These are phyloP conservation scores for Euura saliciscinereae DNA, from an alignment of 1,140 invertebrate genomes.

Conservation along the genomic window DNA sequence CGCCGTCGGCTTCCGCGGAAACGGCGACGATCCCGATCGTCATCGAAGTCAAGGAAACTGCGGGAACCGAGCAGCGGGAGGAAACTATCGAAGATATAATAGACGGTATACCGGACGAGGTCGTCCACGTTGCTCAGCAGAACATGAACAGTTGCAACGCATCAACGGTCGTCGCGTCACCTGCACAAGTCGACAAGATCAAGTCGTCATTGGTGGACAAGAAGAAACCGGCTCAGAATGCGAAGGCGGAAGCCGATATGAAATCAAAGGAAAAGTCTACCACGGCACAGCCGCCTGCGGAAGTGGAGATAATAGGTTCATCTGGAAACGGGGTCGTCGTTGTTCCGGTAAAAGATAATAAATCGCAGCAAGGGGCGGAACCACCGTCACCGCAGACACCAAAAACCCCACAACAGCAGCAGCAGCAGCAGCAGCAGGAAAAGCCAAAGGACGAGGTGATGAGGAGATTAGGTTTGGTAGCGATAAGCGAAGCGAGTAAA, in stretches of 20 bases:
- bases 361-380: not conserved
- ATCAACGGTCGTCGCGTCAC: not conserved
- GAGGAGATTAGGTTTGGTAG: conserved; percentile 43
- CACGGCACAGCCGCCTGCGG: not conserved
- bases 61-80: conserved; percentile 14
- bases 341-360: not conserved
- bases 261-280: not conserved
- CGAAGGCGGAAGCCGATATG: conserved; percentile 10
- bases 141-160: not conserved
- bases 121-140: conserved; percentile 39
- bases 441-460: conserved; percentile 45
- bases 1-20: not conserved
- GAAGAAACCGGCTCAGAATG: conserved; percentile 11
- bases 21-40: not conserved
- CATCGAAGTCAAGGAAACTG: conserved; percentile 11
- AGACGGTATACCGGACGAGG: conserved; percentile 48
- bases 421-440: not conserved
- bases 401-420: conserved; percentile 21
- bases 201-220: not conserved
- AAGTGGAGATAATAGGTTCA: no score
- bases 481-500: conserved; percentile 27
- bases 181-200: not conserved
- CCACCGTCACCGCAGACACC: no score
- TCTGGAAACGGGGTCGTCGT: not conserved
- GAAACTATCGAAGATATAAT: conserved; percentile 49